Conservation (phyloP, 2,113 vertebrate genomes). For the Perca fluviatilis region DNA sequence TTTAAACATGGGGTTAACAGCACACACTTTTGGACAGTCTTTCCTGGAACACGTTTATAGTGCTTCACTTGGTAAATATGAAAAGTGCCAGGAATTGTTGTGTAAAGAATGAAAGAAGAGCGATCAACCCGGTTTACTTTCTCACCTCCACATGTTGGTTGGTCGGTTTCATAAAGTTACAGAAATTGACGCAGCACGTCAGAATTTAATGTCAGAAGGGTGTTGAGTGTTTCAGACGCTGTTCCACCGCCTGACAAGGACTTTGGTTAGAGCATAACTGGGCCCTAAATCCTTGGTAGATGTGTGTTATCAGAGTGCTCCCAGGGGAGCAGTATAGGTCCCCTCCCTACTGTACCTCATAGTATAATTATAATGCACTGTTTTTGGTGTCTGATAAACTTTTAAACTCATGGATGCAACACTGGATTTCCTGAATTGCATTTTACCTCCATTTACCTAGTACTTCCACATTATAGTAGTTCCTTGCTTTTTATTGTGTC, state of each 20-base stretch:
- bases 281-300: background rate
- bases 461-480: background rate
- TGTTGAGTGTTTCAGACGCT: background rate
- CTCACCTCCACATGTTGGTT: background rate
- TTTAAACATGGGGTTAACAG: background rate
- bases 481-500: background rate
- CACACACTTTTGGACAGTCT: background rate
- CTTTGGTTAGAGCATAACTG: background rate
- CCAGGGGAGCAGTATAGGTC: background rate
- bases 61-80: background rate
- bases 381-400: conserved; percentile 1
- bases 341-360: background rate
- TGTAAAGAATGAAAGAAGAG: background rate
- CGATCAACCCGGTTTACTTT: background rate
- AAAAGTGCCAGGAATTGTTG: background rate
- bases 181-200: background rate
- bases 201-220: background rate
- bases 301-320: background rate
- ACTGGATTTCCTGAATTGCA: background rate
- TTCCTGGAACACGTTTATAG: background rate
- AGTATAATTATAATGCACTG: background rate
- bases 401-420: background rate
- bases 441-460: background rate
- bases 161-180: background rate
- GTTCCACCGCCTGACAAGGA: background rate